phyloP scores from a whole-genome alignment of 2,113 vertebrate species.

The Oncorhynchus keta region DNA sequence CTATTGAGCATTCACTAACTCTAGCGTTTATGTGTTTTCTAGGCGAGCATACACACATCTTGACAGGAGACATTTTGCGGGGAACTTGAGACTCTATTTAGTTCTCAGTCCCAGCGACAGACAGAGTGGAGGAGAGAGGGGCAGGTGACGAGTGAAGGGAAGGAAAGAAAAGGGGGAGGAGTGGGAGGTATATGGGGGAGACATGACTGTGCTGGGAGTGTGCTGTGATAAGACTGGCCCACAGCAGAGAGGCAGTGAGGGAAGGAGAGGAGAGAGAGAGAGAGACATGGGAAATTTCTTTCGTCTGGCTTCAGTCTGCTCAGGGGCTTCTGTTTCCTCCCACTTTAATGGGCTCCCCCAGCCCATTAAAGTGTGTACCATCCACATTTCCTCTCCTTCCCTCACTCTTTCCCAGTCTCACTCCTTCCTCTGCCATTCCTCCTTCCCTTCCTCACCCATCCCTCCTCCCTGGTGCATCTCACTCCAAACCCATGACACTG shows the following conservation, averaged over 20 bases:
- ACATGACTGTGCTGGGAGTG: background rate
- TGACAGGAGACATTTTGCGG: conserved; percentile 1
- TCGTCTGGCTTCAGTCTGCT: background rate
- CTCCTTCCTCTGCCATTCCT: background rate
- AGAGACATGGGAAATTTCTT: background rate
- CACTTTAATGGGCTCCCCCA: background rate
- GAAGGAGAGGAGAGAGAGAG: background rate
- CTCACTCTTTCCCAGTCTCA: background rate
- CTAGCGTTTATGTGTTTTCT: background rate
- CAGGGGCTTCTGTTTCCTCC: background rate
- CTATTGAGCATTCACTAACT: background rate
- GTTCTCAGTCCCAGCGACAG: background rate
- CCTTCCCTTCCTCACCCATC: background rate
- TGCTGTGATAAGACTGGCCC: conserved; percentile 15
- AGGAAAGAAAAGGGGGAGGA: background rate
- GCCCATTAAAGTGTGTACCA: too few species aligned
- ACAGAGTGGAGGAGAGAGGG: background rate
- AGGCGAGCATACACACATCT: background rate
- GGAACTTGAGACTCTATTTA: background rate
- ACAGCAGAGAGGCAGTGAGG: conserved; percentile 4
- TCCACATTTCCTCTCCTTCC: background rate
- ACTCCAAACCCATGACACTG: background rate
- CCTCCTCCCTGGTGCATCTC: background rate
- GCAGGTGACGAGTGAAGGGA: background rate
- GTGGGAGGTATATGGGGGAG: background rate